Evolutionary conservation across 1,140 invertebrate genomes (phyloP), one percentile per base, ranked within the genome.

Genomic region (Lepidostoma basale): DNA sequence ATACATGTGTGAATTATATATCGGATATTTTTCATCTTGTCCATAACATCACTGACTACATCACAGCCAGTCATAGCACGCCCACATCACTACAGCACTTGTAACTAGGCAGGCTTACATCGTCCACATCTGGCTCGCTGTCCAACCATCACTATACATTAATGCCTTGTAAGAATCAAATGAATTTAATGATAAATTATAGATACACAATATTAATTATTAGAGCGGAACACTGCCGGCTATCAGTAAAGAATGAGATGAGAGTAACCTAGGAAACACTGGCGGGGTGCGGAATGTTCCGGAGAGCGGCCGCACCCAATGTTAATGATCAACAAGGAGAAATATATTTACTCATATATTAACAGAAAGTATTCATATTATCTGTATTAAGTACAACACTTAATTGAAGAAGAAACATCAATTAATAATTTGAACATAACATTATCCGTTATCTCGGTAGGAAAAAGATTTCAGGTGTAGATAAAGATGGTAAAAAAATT

Each of bases 41-140:
- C 54, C 39, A 23, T 44, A 59, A 68, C 69, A 44, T 67, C 45
- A 47, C 60, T 71, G 69, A 67, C 69, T 36, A 67, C 49, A 72
- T 72, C 69, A 71, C 69, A 72, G 69, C 62, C 69, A 65, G 69
- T 64, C 66, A 62, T 65, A 64, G 69, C 69, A 58, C 39, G 45
- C 22, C 45, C 45, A n/a, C n/a, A 33, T 54, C 14, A 40, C 54
- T 60, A 36, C 62, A 56, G 68, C 22, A 69, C 67, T 25, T 56
- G 33, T 42, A 40, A 62, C 58, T 64, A 56, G 25, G 54, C 47
- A 23, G 45, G 59, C 47, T 52, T 36, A 47, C 23, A 59, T 40
- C 20, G 12, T 10, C 22, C 9, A 60, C 45, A 25, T 40, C 59
- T 49, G 68, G 68, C 67, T 67, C 33, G 45, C 40, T 56, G 16